Evolutionary conservation across 2,888 invertebrate species (phyloP).

Genomic region (Himalopsyche anomala): DNA sequence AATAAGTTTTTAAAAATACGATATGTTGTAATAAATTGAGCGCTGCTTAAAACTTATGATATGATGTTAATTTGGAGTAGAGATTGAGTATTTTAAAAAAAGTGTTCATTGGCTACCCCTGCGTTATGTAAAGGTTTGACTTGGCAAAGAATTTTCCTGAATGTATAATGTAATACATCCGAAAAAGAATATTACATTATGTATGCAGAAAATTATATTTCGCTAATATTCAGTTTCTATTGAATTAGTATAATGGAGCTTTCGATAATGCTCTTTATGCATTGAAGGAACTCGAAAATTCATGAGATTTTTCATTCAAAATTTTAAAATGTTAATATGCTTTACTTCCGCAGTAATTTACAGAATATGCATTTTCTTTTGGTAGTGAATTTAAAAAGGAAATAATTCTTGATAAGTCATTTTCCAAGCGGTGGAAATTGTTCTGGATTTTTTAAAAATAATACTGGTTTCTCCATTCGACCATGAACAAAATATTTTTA

Average conservation of each 20-base stretch:
- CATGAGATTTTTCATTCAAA: neutral
- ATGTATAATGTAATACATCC: constrained; percentile 34
- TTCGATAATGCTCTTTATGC: constrained; percentile 16
- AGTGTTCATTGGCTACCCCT: neutral
- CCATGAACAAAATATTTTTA: too few species aligned
- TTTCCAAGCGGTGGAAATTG: too few species aligned
- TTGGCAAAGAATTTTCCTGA: constrained; percentile 34
- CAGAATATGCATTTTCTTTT: too few species aligned
- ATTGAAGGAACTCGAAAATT: neutral
- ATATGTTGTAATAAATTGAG: too few species aligned
- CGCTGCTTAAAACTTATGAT: too few species aligned
- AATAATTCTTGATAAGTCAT: too few species aligned
- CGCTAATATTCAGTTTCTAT: constrained; percentile 34
- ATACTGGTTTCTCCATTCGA: too few species aligned
- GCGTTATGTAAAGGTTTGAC: constrained; percentile 22
- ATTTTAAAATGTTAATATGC: too few species aligned
- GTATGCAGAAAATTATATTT: constrained; percentile 34
- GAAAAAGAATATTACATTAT: constrained; percentile 34
- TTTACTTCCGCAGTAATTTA: too few species aligned
- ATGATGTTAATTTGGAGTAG: neutral
- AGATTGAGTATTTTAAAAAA: neutral
- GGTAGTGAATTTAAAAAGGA: too few species aligned
- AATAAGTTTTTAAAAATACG: too few species aligned
- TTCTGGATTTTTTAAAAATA: too few species aligned
- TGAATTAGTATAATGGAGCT: constrained; percentile 29